phyloP scores from a whole-genome alignment of 2,113 vertebrate species.

The Psettodes erumei region DNA sequence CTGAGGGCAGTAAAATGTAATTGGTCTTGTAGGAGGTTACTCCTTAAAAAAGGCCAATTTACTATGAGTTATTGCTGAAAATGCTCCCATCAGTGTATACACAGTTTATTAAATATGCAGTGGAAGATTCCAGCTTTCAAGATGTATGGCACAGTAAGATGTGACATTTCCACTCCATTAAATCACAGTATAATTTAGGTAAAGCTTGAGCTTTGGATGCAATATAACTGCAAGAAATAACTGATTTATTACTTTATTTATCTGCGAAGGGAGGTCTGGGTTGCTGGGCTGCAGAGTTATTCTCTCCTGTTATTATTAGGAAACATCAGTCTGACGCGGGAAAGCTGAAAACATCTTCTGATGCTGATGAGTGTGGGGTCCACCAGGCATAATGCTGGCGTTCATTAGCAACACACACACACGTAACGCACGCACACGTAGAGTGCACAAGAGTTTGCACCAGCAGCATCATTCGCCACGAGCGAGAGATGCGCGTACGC shows the following conservation, averaged over 20 bases:
- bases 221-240: not conserved
- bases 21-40: not conserved
- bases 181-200: not conserved
- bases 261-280: not conserved
- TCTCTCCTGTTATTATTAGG: slow-evolving; percentile 24
- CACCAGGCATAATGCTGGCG: slow-evolving; percentile 10
- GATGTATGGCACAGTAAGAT: not conserved
- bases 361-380: slow-evolving; percentile 41
- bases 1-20: not conserved
- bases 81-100: not conserved
- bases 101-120: not conserved
- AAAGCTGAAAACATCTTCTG: slow-evolving; percentile 25
- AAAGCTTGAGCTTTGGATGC: not conserved
- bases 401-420: slow-evolving; percentile 37
- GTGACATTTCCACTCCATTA: not conserved
- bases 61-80: not conserved
- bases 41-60: not conserved
- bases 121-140: not conserved
- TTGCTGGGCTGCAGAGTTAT: slow-evolving; percentile 21
- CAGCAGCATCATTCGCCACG: not conserved
- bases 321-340: slow-evolving; percentile 16
- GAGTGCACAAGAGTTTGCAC: not conserved
- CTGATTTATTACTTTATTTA: slow-evolving; percentile 4
- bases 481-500: not conserved
- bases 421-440: not conserved